Evolutionary conservation across 2,888 invertebrate genomes (phyloP).

Genomic region (Mellilla xanthometata): DNA sequence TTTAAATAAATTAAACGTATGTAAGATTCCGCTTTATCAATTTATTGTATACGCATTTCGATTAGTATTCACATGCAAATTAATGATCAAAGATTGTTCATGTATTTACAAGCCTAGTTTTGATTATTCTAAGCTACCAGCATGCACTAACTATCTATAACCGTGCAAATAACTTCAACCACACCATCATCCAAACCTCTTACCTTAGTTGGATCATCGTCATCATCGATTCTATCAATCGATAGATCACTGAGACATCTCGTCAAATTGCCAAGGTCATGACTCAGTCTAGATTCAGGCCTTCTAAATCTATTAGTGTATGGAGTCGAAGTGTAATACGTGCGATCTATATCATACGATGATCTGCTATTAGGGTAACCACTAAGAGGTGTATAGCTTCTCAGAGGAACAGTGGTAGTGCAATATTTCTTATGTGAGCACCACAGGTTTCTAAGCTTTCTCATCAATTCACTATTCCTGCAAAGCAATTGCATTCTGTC

Average conservation of each 20-base stretch:
- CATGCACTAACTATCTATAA: background rate
- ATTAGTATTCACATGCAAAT: no score
- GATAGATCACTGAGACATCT: slow-evolving; percentile 68
- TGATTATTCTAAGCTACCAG: no score
- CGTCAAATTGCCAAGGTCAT: slow-evolving; percentile 56
- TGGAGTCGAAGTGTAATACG: slow-evolving; percentile 68
- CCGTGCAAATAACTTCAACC: slow-evolving; percentile 13
- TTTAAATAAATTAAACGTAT: no score
- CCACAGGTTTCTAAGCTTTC: slow-evolving; percentile 84
- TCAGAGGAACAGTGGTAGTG: slow-evolving; percentile 63
- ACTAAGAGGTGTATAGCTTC: slow-evolving; percentile 69
- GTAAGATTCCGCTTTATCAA: no score
- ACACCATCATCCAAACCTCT: slow-evolving; percentile 27
- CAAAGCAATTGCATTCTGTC: slow-evolving; percentile 83
- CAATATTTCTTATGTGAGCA: slow-evolving; percentile 83
- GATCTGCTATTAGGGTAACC: slow-evolving; percentile 73
- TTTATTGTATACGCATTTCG: no score
- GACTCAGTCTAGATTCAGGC: slow-evolving; percentile 42
- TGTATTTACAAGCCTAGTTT: no score
- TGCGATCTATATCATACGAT: slow-evolving; percentile 73
- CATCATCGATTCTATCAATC: slow-evolving; percentile 65
- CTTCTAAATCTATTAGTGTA: slow-evolving; percentile 66
- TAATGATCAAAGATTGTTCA: no score
- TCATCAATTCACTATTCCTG: slow-evolving; percentile 84
- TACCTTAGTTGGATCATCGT: slow-evolving; percentile 71